Evolutionary conservation across 2,113 vertebrate genomes (phyloP).

Genomic region (Mohoua ochrocephala): DNA sequence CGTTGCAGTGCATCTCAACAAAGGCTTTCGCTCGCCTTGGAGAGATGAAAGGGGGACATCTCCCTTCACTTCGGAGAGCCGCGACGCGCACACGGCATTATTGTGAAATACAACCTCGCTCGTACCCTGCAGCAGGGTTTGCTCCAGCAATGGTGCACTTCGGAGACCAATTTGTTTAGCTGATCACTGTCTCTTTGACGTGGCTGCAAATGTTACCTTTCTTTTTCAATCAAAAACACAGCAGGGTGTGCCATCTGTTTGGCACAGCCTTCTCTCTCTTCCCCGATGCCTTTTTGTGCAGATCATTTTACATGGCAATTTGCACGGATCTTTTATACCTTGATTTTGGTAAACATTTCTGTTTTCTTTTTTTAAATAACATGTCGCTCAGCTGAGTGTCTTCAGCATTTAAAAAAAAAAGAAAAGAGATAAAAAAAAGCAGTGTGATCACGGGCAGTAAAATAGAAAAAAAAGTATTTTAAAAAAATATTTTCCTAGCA

Average conservation of each 20-base stretch:
- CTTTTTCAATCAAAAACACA: slow-evolving; percentile 93
- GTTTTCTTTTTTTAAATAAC: slow-evolving; percentile 40
- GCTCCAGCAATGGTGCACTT: slow-evolving; percentile 84
- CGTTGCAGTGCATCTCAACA: slow-evolving; percentile 54
- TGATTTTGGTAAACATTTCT: slow-evolving; percentile 74
- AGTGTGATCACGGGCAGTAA: not conserved
- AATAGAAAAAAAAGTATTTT: slow-evolving; percentile 34
- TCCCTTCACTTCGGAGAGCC: slow-evolving; percentile 63
- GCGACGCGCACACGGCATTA: slow-evolving; percentile 71
- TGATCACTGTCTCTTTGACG: slow-evolving; percentile 86
- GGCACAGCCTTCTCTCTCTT: slow-evolving; percentile 78
- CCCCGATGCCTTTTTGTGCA: slow-evolving; percentile 82
- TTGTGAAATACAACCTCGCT: slow-evolving; percentile 80
- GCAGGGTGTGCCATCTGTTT: slow-evolving; percentile 95
- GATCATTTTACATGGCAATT: slow-evolving; percentile 83
- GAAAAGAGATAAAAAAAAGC: not conserved
- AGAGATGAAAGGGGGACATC: slow-evolving; percentile 46
- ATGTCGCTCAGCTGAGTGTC: slow-evolving; percentile 17
- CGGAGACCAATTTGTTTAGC: slow-evolving; percentile 90
- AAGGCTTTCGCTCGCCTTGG: slow-evolving; percentile 57
- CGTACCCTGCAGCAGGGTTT: slow-evolving; percentile 73
- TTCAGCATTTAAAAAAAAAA: not conserved
- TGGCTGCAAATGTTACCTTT: slow-evolving; percentile 92
- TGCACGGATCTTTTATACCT: slow-evolving; percentile 73
- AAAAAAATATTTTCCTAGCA: slow-evolving; percentile 53